Evolutionary conservation across 2,113 vertebrate genomes (phyloP).

Genomic region (Lota lota): DNA sequence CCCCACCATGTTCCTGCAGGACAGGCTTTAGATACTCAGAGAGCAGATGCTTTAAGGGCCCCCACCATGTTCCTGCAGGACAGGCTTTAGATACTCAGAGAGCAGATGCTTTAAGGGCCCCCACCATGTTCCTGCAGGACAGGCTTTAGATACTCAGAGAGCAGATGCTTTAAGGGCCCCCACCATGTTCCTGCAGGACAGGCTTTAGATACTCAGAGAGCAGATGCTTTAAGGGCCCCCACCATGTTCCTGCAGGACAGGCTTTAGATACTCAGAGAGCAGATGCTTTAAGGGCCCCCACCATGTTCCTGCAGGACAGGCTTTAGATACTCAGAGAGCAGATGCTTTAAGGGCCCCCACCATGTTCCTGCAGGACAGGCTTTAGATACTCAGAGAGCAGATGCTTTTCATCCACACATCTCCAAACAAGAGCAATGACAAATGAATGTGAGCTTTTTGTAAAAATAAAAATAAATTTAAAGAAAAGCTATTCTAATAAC

Average conservation of each 20-base stretch:
- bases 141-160: too few relatives aligned
- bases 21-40: constrained; percentile 1
- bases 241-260: constrained; percentile 88
- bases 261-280: too few relatives aligned
- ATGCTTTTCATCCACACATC: too few relatives aligned
- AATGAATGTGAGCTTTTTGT: neutral
- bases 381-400: too few relatives aligned
- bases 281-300: constrained; percentile 97
- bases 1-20: constrained; percentile 93
- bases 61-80: constrained; percentile 93
- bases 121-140: constrained; percentile 90
- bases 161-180: constrained; percentile 97
- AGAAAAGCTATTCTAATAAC: too few relatives aligned
- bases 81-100: neutral
- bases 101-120: constrained; percentile 97
- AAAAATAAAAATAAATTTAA: too few relatives aligned
- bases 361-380: constrained; percentile 83
- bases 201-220: too few relatives aligned
- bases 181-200: constrained; percentile 89
- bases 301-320: constrained; percentile 85
- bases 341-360: constrained; percentile 98
- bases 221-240: constrained; percentile 96
- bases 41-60: too few relatives aligned
- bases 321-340: too few relatives aligned
- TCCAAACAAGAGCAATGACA: neutral